Percentiles rank a stretch among this genome's conserved stretches.
phyloP scores from a whole-genome alignment of 2,797 vertebrate species.

The Ptychobarbus kaznakovi region DNA sequence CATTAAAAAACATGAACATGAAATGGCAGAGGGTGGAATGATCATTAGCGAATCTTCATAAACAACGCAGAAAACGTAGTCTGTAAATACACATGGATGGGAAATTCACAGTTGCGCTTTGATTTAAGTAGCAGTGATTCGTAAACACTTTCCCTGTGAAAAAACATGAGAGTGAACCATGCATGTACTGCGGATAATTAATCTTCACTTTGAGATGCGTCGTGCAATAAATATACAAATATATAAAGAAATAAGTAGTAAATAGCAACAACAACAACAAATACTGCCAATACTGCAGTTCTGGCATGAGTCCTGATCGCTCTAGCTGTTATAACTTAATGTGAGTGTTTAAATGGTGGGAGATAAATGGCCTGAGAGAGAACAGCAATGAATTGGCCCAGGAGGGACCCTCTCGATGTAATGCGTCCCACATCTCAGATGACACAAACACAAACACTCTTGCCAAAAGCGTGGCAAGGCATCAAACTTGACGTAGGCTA shows the following conservation, averaged over 20 bases:
- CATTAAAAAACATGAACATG: slow-evolving; percentile 34
- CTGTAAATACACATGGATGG: slow-evolving; percentile 39
- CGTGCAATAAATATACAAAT: background rate
- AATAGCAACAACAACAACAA: slow-evolving; percentile 19
- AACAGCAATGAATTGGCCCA: slow-evolving; percentile 7
- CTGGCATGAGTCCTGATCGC: slow-evolving; percentile 30
- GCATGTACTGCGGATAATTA: slow-evolving; percentile 37
- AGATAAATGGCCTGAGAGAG: slow-evolving; percentile 10
- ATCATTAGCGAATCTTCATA: slow-evolving; percentile 40
- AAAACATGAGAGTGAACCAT: slow-evolving; percentile 15
- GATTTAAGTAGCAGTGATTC: slow-evolving; percentile 37
- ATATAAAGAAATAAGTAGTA: slow-evolving; percentile 13
- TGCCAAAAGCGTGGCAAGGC: background rate
- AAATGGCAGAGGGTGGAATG: slow-evolving; percentile 18
- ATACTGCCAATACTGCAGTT: slow-evolving; percentile 29
- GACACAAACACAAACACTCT: slow-evolving; percentile 2
- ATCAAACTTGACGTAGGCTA: slow-evolving; percentile 3
- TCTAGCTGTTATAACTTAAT: slow-evolving; percentile 31
- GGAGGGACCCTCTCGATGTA: slow-evolving; percentile 22
- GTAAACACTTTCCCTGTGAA: slow-evolving; percentile 35
- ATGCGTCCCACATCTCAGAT: slow-evolving; percentile 4
- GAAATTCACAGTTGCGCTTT: slow-evolving; percentile 40
- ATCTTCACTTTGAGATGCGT: slow-evolving; percentile 31
- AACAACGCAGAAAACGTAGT: slow-evolving; percentile 23
- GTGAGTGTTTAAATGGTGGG: slow-evolving; percentile 34